phyloP scores from a whole-genome alignment of 2,888 invertebrate species.

The Elegia similella region DNA sequence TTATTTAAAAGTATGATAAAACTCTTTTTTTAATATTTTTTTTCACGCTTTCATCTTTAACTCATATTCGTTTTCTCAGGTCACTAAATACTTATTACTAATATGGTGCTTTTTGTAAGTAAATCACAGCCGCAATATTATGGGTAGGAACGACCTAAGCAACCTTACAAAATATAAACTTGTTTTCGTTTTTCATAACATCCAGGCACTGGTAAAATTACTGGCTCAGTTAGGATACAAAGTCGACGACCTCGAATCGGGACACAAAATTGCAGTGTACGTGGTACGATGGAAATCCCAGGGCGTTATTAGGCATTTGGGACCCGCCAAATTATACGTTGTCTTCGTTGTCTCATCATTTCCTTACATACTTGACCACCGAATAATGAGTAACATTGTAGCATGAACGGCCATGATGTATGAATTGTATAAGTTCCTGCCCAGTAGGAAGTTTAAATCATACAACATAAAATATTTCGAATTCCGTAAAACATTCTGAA shows the following conservation, averaged over 20 bases:
- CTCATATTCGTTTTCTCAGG: too few relatives aligned
- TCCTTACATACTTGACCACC: neutral
- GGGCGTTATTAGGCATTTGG: neutral
- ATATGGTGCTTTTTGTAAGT: too few relatives aligned
- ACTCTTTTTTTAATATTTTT: too few relatives aligned
- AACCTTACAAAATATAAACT: too few relatives aligned
- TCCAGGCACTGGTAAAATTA: neutral
- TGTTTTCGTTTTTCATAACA: neutral
- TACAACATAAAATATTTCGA: neutral
- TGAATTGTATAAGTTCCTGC: neutral
- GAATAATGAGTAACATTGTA: neutral
- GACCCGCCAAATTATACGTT: constrained; percentile 10
- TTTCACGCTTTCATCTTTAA: too few relatives aligned
- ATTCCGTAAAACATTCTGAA: neutral
- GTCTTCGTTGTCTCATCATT: neutral
- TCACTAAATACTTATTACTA: too few relatives aligned
- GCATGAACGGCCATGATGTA: neutral
- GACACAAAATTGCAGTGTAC: constrained; percentile 1
- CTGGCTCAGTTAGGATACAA: neutral
- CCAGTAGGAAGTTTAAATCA: neutral
- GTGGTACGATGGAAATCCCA: constrained; percentile 1
- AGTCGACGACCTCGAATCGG: constrained; percentile 9
- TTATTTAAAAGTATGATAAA: too few relatives aligned
- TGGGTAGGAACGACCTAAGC: too few relatives aligned
- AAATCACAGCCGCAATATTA: too few relatives aligned